Conservation (phyloP, 2,113 vertebrate genomes). For the Leptobrachium ailaonicum region DNA sequence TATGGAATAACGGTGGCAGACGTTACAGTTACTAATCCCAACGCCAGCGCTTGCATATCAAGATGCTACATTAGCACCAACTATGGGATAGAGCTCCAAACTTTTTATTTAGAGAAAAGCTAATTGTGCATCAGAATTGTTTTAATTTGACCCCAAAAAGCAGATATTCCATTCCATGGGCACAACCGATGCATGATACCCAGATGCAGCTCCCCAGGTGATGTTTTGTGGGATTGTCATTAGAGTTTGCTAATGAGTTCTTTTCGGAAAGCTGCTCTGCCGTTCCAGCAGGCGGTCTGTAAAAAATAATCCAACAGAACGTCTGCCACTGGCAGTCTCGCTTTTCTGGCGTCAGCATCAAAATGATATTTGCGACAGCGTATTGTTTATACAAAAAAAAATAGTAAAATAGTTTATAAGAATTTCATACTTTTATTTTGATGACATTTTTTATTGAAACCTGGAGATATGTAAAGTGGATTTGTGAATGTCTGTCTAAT, state of each 20-base stretch:
- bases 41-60: no score
- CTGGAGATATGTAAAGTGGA: no score
- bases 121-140: slow-evolving; percentile 15
- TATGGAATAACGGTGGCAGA: no score
- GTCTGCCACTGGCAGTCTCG: slow-evolving; percentile 39
- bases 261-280: slow-evolving; percentile 50
- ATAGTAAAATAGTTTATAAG: background rate
- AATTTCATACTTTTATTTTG: background rate
- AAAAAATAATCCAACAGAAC: slow-evolving; percentile 54
- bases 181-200: slow-evolving; percentile 37
- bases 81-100: no score
- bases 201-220: slow-evolving; percentile 60
- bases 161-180: slow-evolving; percentile 48
- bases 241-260: slow-evolving; percentile 62
- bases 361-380: background rate
- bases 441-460: no score
- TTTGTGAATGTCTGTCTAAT: no score
- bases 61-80: no score
- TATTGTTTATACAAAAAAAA: background rate
- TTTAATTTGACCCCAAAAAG: slow-evolving; percentile 35
- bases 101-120: slow-evolving; percentile 11
- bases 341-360: background rate
- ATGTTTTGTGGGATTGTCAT: slow-evolving; percentile 50
- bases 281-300: slow-evolving; percentile 47
- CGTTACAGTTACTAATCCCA: no score